phyloP scores from a whole-genome alignment of 1,140 invertebrate species.

The Ceratina calcarata region DNA sequence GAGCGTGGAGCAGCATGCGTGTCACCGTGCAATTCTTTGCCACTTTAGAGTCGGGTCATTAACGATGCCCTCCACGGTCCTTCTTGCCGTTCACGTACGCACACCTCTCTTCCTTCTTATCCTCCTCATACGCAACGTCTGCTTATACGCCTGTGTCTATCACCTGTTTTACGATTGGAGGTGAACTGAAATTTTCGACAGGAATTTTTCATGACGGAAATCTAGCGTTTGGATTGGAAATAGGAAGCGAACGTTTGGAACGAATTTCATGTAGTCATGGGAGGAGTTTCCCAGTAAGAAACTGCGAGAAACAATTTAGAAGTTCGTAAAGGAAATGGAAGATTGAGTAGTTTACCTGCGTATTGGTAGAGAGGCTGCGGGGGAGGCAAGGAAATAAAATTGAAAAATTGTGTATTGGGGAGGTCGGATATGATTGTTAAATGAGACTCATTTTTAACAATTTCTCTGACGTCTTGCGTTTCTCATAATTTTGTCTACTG shows the following conservation, averaged over 20 bases:
- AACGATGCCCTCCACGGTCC: slow-evolving; percentile 53
- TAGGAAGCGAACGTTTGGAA: background rate
- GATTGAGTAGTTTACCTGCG: slow-evolving; percentile 5
- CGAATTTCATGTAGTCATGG: background rate
- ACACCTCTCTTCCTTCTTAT: background rate
- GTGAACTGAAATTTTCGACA: no score
- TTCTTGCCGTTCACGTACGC: slow-evolving; percentile 5
- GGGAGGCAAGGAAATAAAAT: background rate
- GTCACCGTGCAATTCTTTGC: slow-evolving; percentile 55
- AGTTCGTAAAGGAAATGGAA: background rate
- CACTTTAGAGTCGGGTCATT: slow-evolving; percentile 53
- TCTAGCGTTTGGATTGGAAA: background rate
- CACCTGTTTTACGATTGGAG: background rate
- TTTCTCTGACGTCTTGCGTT: no score
- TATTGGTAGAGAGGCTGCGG: background rate
- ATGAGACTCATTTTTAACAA: no score
- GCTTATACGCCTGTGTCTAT: background rate
- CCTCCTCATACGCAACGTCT: no score
- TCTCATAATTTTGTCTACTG: no score
- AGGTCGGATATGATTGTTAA: background rate
- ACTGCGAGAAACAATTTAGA: slow-evolving; percentile 1
- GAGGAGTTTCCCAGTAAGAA: background rate
- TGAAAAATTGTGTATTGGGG: background rate
- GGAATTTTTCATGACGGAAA: background rate
- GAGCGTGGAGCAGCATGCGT: slow-evolving; percentile 20